Evolutionary conservation across 2,888 invertebrate species (phyloP).

Genomic region (Drosophila pegasa): DNA sequence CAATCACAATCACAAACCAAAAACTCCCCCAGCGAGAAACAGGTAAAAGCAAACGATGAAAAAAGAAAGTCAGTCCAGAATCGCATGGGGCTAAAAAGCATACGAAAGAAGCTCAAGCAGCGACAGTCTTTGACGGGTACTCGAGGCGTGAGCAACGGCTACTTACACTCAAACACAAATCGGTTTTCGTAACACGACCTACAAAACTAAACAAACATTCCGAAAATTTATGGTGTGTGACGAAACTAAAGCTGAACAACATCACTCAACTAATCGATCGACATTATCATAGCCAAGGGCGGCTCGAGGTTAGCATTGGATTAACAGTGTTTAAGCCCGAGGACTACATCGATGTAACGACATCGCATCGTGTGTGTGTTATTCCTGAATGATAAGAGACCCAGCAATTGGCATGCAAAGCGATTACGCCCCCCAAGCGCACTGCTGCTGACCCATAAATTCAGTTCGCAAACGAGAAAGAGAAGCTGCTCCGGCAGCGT

Average conservation of each 20-base stretch:
- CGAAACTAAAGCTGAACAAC: slow-evolving; percentile 42
- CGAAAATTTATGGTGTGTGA: slow-evolving; percentile 44
- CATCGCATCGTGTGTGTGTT: slow-evolving; percentile 45
- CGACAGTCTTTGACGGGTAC: slow-evolving; percentile 81
- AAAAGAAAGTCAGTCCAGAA: slow-evolving; percentile 73
- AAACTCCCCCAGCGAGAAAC: slow-evolving; percentile 70
- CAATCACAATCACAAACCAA: slow-evolving; percentile 49
- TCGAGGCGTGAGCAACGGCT: slow-evolving; percentile 68
- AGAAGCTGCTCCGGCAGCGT: slow-evolving; percentile 55
- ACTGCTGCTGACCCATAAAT: slow-evolving; percentile 37
- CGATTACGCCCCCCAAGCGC: slow-evolving; percentile 24
- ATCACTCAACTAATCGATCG: slow-evolving; percentile 31
- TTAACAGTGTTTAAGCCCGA: slow-evolving; percentile 56
- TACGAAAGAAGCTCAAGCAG: slow-evolving; percentile 77
- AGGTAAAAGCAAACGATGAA: slow-evolving; percentile 62
- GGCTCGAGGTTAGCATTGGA: slow-evolving; percentile 56
- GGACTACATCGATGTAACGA: slow-evolving; percentile 54
- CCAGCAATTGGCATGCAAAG: slow-evolving; percentile 58
- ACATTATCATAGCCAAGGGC: slow-evolving; percentile 37
- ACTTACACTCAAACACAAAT: slow-evolving; percentile 36
- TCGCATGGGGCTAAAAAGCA: slow-evolving; percentile 75
- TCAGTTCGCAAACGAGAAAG: slow-evolving; percentile 16
- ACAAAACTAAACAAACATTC: slow-evolving; percentile 26
- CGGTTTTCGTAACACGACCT: slow-evolving; percentile 42
- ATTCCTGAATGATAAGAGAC: slow-evolving; percentile 36